Percentiles rank a stretch among this genome's conserved stretches.
Conservation (phyloP, 2,113 vertebrate species). For the Cariama cristata region DNA sequence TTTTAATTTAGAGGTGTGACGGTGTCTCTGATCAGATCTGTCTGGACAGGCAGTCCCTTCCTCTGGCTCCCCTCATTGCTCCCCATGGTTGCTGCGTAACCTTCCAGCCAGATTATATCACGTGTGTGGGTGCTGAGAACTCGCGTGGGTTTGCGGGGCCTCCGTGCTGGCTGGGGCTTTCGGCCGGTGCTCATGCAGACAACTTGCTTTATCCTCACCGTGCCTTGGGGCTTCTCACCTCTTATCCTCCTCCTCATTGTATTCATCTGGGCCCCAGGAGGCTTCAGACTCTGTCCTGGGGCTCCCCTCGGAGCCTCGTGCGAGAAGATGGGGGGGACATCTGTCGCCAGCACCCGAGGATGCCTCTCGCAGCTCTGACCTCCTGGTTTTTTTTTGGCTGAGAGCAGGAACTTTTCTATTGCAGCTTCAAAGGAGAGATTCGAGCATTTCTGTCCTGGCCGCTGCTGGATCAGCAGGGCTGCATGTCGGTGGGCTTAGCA, state of each 20-base stretch:
- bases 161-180: rapidly evolving
- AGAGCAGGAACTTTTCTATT: rapidly evolving
- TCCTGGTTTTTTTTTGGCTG: not conserved
- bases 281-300: not conserved
- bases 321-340: rapidly evolving
- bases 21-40: not conserved
- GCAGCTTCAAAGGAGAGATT: not conserved
- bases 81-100: not conserved
- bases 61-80: not conserved
- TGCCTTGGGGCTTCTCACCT: not conserved
- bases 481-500: not conserved
- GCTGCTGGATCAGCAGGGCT: not conserved
- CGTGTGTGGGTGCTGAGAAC: rapidly evolving
- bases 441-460: rapidly evolving
- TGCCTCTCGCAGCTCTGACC: not conserved
- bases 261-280: not conserved
- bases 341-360: rapidly evolving
- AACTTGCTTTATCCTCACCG: not conserved
- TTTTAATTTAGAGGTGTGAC: not conserved
- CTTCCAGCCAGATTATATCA: not conserved
- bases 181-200: not conserved
- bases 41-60: not conserved
- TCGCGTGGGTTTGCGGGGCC: rapidly evolving
- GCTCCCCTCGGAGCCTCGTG: rapidly evolving
- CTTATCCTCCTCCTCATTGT: not conserved